phyloP scores from a whole-genome alignment of 1,140 invertebrate genomes.

The Cecropterus lyciades region DNA sequence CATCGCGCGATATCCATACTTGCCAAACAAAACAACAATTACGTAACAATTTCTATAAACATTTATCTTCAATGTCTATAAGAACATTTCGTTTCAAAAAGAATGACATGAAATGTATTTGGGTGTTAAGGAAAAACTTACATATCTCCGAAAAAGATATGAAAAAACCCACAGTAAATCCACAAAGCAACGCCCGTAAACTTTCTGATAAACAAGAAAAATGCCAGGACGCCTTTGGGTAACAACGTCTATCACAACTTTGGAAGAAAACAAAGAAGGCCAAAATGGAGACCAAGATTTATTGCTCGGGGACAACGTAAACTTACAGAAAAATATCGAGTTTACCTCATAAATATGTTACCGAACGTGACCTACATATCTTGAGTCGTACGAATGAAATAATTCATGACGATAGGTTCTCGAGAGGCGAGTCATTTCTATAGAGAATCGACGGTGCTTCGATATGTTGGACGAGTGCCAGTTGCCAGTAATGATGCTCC shows the following conservation, averaged over 20 bases:
- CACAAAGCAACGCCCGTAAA: no score
- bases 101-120: no score
- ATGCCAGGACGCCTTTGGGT: not conserved
- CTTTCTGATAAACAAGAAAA: no score
- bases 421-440: conserved; percentile 17
- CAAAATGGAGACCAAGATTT: not conserved
- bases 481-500: conserved; percentile 40
- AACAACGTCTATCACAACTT: not conserved
- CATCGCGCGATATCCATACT: not conserved
- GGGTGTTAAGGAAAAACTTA: no score
- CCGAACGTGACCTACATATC: conserved; percentile 27
- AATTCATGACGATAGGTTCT: conserved; percentile 32
- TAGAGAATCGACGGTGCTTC: conserved; percentile 33
- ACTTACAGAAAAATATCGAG: conserved; percentile 8
- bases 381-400: conserved; percentile 21
- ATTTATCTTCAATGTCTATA: no score
- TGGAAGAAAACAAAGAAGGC: not conserved
- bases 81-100: no score
- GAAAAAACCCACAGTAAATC: no score
- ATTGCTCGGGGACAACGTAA: not conserved
- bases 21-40: not conserved
- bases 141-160: no score
- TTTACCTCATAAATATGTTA: conserved; percentile 15
- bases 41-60: not conserved
- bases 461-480: conserved; percentile 44